Conservation (phyloP, 2,888 invertebrate genomes). For the Epinotia brunnichana region DNA sequence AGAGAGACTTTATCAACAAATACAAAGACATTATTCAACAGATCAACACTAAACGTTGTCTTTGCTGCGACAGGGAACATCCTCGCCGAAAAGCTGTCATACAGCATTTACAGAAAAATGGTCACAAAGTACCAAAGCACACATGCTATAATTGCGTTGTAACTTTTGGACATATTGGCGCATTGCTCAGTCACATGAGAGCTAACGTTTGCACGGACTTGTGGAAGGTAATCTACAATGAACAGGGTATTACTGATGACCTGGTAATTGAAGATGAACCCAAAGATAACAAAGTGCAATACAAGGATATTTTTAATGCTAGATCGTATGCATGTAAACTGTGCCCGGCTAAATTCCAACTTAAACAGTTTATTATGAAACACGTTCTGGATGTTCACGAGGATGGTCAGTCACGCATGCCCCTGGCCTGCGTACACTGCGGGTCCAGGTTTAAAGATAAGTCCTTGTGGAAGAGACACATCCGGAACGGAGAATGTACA, state of each 20-base stretch:
- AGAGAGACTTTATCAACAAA: slow-evolving; percentile 76
- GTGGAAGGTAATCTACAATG: slow-evolving; percentile 80
- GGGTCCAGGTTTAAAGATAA: slow-evolving; percentile 76
- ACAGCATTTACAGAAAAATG: slow-evolving; percentile 82
- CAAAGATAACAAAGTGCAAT: slow-evolving; percentile 70
- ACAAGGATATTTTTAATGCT: slow-evolving; percentile 80
- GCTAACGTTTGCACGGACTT: slow-evolving; percentile 78
- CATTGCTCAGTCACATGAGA: slow-evolving; percentile 80
- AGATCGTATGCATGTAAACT: slow-evolving; percentile 80
- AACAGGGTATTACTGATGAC: slow-evolving; percentile 78
- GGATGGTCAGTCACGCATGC: slow-evolving; percentile 75
- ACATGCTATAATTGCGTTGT: slow-evolving; percentile 86
- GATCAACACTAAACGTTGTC: slow-evolving; percentile 78
- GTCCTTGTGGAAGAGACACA: slow-evolving; percentile 75
- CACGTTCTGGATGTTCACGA: slow-evolving; percentile 80
- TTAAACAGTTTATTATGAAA: slow-evolving; percentile 82
- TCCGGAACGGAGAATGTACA: slow-evolving; percentile 83
- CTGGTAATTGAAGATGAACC: slow-evolving; percentile 75
- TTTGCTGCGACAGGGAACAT: slow-evolving; percentile 77
- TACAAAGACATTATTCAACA: slow-evolving; percentile 78
- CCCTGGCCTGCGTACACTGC: slow-evolving; percentile 76
- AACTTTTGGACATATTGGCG: slow-evolving; percentile 82
- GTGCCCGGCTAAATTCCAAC: slow-evolving; percentile 79
- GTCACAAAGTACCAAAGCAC: slow-evolving; percentile 84
- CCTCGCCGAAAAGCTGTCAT: slow-evolving; percentile 81